Conservation (phyloP, 2,113 vertebrate genomes). For the Tinamus guttatus region DNA sequence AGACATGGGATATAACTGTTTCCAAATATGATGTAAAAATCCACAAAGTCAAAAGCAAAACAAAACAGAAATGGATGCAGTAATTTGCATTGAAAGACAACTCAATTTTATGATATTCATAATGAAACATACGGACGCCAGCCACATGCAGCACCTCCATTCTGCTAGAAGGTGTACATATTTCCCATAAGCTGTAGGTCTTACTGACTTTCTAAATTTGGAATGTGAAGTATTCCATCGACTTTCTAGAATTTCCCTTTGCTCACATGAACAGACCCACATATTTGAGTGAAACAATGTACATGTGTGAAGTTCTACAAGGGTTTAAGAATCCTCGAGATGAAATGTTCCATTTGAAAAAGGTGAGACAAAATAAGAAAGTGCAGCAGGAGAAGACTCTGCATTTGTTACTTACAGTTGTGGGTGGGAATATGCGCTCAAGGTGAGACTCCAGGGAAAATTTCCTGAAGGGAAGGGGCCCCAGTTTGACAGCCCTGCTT, state of each 20-base stretch:
- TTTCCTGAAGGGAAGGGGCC: neutral
- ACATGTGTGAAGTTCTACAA: neutral
- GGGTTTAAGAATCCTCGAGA: neutral
- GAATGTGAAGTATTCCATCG: neutral
- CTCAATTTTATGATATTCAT: neutral
- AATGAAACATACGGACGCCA: neutral
- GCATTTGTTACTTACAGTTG: neutral
- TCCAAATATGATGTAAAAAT: neutral
- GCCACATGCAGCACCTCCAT: neutral
- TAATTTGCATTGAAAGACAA: neutral
- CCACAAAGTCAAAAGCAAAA: accelerated
- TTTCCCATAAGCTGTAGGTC: neutral
- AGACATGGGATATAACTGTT: neutral
- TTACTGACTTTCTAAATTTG: neutral
- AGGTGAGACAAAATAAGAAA: neutral
- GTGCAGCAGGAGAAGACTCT: neutral
- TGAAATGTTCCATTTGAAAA: neutral
- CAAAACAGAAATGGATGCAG: neutral
- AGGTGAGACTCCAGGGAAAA: neutral
- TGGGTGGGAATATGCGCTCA: neutral
- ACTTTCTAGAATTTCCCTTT: neutral
- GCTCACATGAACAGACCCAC: neutral
- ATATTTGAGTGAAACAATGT: neutral
- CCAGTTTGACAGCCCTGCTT: neutral
- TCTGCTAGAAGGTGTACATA: neutral